Percentiles rank a stretch among this genome's conserved stretches.
Evolutionary conservation across 2,888 invertebrate species (phyloP).

Genomic region (Drosophila robusta): DNA sequence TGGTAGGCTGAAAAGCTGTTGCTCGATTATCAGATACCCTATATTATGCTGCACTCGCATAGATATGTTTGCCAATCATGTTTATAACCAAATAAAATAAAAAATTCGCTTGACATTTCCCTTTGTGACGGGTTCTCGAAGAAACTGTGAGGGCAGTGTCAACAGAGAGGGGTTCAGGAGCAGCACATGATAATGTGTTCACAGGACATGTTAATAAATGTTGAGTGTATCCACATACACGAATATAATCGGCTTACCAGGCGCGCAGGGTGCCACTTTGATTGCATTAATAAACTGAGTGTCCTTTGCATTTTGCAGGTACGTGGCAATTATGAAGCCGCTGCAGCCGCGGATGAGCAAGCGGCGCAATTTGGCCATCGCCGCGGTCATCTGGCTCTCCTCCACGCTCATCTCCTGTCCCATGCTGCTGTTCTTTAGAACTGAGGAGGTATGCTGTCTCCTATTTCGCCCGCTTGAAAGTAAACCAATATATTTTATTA

Average conservation of each 20-base stretch:
- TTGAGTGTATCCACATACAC: neutral
- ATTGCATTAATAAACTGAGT: constrained; percentile 31
- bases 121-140: too few species aligned
- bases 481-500: constrained; percentile 12
- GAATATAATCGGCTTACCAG: constrained; percentile 14
- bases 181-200: neutral
- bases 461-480: neutral
- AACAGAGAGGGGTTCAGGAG: neutral
- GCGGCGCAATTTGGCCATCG: constrained; percentile 92
- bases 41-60: too few species aligned
- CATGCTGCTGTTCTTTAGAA: constrained; percentile 93
- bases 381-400: constrained; percentile 92
- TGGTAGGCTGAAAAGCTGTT: neutral
- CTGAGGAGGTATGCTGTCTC: constrained; percentile 85
- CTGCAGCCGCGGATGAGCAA: constrained; percentile 94
- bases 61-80: too few species aligned
- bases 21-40: constrained; percentile 1
- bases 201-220: neutral
- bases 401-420: constrained; percentile 93
- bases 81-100: too few species aligned
- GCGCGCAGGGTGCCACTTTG: neutral
- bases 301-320: constrained; percentile 87
- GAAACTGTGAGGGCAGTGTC: neutral
- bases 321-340: constrained; percentile 98
- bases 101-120: too few species aligned